phyloP scores from a whole-genome alignment of 2,888 invertebrate genomes.

The Agrotis exclamationis region DNA sequence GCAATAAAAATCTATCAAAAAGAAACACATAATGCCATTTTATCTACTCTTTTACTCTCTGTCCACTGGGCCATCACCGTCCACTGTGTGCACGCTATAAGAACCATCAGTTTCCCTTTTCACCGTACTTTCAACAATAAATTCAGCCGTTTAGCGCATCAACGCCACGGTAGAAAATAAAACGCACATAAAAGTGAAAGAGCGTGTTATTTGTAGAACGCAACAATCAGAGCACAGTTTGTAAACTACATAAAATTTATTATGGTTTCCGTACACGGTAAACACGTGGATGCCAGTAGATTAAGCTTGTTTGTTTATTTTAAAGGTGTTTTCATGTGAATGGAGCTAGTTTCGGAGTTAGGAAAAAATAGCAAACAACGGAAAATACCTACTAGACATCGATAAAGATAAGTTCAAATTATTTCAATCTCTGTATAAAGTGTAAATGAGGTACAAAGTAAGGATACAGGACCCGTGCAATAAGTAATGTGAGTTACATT shows the following conservation, averaged over 20 bases:
- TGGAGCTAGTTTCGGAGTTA: too few relatives aligned
- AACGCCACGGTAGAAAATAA: conserved; percentile 67
- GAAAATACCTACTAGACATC: too few relatives aligned
- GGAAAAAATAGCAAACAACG: too few relatives aligned
- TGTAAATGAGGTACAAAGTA: too few relatives aligned
- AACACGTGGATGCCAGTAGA: neutral
- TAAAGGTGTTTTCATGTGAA: neutral
- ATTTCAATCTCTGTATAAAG: too few relatives aligned
- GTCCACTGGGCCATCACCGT: neutral
- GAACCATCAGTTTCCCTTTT: conserved; percentile 40
- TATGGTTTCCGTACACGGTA: conserved; percentile 33
- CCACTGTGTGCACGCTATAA: conserved; percentile 5
- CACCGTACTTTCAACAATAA: conserved; percentile 20
- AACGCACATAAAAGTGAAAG: conserved; percentile 74
- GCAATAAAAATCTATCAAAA: neutral
- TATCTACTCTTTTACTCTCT: neutral
- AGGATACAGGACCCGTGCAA: too few relatives aligned
- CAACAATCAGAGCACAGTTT: conserved; percentile 68
- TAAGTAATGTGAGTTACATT: too few relatives aligned
- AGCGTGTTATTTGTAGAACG: conserved; percentile 54
- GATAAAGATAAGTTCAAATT: too few relatives aligned
- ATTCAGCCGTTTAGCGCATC: conserved; percentile 24
- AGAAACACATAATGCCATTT: neutral
- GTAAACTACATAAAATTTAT: conserved; percentile 56
- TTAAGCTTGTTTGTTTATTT: too few relatives aligned